Percentiles rank a stretch among this genome's conserved stretches.
Conservation (phyloP, 2,797 vertebrate species). For the Poecilia picta region DNA sequence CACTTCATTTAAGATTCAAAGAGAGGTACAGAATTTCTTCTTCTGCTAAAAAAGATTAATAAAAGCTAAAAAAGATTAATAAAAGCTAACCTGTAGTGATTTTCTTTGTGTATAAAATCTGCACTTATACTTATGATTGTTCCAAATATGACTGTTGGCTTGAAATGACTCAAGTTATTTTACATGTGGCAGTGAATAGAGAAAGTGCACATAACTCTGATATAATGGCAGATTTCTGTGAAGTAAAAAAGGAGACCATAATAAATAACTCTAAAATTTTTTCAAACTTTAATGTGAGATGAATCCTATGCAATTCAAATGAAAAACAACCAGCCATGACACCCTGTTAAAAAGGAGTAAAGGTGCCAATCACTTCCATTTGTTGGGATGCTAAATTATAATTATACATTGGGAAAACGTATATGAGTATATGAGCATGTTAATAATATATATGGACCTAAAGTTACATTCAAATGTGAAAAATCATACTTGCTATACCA, state of each 20-base stretch:
- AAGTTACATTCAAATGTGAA: no score
- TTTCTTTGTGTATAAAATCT: constrained; percentile 33
- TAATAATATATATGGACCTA: no score
- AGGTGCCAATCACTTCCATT: no score
- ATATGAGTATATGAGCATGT: no score
- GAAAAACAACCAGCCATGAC: background rate
- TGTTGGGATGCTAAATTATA: no score
- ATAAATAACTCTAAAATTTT: background rate
- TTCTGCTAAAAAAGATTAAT: constrained; percentile 26
- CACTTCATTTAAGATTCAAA: constrained; percentile 28
- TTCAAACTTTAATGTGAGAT: background rate
- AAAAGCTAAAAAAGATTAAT: constrained; percentile 41
- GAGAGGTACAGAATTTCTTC: constrained; percentile 14
- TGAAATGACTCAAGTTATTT: constrained; percentile 48
- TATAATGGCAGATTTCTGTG: background rate
- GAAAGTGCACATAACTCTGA: background rate
- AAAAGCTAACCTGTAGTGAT: constrained; percentile 27
- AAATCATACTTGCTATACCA: no score
- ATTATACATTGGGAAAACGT: no score
- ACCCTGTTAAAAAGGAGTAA: background rate
- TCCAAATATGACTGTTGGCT: constrained; percentile 19
- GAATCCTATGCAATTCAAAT: background rate
- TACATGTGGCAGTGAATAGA: constrained; percentile 34
- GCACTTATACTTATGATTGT: constrained; percentile 31
- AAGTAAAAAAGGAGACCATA: background rate